Conservation (phyloP, 2,888 invertebrate species). For the Agonopterix arenella region DNA sequence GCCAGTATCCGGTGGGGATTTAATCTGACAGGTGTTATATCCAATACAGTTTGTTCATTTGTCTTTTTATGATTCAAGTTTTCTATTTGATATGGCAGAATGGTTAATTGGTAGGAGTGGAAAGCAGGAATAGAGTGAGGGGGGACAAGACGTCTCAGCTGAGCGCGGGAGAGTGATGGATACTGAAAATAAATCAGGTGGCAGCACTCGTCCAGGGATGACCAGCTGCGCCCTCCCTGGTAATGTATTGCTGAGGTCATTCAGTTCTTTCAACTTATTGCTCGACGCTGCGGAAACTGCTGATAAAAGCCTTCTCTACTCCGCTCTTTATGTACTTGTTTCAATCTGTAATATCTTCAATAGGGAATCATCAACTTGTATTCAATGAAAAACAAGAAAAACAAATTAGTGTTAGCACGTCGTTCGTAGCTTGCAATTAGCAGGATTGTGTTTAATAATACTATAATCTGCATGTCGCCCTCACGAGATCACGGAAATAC, state of each 20-base stretch:
- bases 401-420: no score
- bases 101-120: constrained; percentile 40
- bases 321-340: no score
- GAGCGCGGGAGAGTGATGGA: constrained; percentile 59
- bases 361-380: no score
- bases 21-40: constrained; percentile 46
- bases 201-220: constrained; percentile 48
- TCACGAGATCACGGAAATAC: constrained; percentile 20
- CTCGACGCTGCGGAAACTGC: constrained; percentile 12
- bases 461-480: constrained; percentile 49
- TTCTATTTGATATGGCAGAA: constrained; percentile 18
- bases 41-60: background rate
- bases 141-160: constrained; percentile 59
- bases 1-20: constrained; percentile 45
- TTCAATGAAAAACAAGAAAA: no score
- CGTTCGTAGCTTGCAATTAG: constrained; percentile 26
- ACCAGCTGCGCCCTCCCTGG: constrained; percentile 49
- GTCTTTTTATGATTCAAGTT: constrained; percentile 3
- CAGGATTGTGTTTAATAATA: constrained; percentile 45
- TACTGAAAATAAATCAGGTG: constrained; percentile 67
- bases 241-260: constrained; percentile 48
- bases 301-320: constrained; percentile 2
- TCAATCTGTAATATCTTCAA: no score
- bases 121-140: constrained; percentile 43
- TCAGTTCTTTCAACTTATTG: constrained; percentile 35